Evolutionary conservation across 2,888 invertebrate species (phyloP).

Genomic region (Hypomecis atomaria): DNA sequence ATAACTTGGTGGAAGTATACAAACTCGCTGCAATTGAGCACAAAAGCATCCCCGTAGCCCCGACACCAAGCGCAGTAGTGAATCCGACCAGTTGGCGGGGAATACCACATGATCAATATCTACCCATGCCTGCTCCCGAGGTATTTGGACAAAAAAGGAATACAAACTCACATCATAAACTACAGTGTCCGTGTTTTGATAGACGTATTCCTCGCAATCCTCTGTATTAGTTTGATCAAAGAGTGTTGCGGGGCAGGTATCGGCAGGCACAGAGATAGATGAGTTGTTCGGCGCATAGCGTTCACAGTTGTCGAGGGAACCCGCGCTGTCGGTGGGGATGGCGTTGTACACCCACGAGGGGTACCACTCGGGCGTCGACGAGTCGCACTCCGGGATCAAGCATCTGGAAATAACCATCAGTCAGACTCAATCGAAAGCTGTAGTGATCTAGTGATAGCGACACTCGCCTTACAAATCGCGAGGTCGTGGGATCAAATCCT

Average conservation of each 20-base stretch:
- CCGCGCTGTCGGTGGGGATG: constrained; percentile 60
- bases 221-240: constrained; percentile 54
- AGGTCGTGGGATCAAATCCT: too few relatives aligned
- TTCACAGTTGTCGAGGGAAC: constrained; percentile 72
- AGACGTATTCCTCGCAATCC: constrained; percentile 62
- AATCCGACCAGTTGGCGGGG: too few relatives aligned
- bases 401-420: constrained; percentile 35
- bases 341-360: constrained; percentile 54
- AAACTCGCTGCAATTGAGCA: too few relatives aligned
- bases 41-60: too few relatives aligned
- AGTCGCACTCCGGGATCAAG: constrained; percentile 38
- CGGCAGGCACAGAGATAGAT: constrained; percentile 23
- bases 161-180: constrained; percentile 68
- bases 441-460: too few relatives aligned
- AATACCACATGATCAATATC: too few relatives aligned
- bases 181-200: constrained; percentile 64
- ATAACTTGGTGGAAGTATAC: too few relatives aligned
- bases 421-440: background rate
- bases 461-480: too few relatives aligned
- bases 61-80: too few relatives aligned
- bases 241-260: constrained; percentile 59
- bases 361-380: constrained; percentile 14
- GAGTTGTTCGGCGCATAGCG: constrained; percentile 58
- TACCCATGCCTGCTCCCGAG: too few relatives aligned
- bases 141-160: background rate